Evolutionary conservation across 1,140 invertebrate genomes (phyloP).

Genomic region (Dendrolimus kikuchii): DNA sequence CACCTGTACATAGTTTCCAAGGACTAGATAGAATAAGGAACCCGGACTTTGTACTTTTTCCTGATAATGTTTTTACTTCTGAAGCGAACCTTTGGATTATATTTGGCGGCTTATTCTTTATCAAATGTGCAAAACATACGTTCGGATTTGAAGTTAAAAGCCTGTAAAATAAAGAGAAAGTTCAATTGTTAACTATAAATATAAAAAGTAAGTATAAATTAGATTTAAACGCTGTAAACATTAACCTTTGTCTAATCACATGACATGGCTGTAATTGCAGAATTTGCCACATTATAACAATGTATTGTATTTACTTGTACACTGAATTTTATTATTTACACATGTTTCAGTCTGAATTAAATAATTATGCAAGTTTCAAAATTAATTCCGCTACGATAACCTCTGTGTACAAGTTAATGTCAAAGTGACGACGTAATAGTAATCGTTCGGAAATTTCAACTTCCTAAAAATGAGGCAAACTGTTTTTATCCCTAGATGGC

Average conservation of each 20-base stretch:
- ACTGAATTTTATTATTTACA: constrained; percentile 10
- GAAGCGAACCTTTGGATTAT: constrained; percentile 39
- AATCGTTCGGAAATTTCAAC: constrained; percentile 7
- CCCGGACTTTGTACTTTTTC: constrained; percentile 35
- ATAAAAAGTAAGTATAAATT: background rate
- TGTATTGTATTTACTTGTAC: constrained; percentile 3
- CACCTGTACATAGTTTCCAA: constrained; percentile 57
- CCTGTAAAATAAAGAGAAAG: constrained; percentile 31
- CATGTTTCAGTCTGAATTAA: constrained; percentile 18
- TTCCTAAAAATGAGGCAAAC: background rate
- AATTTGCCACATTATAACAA: constrained; percentile 39
- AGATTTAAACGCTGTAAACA: background rate
- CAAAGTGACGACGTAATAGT: constrained; percentile 12
- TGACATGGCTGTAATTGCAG: constrained; percentile 29
- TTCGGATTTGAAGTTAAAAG: constrained; percentile 37
- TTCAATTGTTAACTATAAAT: background rate
- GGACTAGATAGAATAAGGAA: constrained; percentile 42
- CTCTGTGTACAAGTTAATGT: constrained; percentile 9
- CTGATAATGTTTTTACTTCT: constrained; percentile 29
- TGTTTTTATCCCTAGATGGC: no score
- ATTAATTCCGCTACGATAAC: constrained; percentile 13
- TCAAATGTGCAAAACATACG: constrained; percentile 36
- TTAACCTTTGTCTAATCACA: constrained; percentile 34
- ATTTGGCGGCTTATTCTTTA: constrained; percentile 45
- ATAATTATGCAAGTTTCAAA: constrained; percentile 11